Evolutionary conservation across 2,113 vertebrate species (phyloP), one percentile per base, ranked within the genome.

Genomic region (Ellobius talpinus): DNA sequence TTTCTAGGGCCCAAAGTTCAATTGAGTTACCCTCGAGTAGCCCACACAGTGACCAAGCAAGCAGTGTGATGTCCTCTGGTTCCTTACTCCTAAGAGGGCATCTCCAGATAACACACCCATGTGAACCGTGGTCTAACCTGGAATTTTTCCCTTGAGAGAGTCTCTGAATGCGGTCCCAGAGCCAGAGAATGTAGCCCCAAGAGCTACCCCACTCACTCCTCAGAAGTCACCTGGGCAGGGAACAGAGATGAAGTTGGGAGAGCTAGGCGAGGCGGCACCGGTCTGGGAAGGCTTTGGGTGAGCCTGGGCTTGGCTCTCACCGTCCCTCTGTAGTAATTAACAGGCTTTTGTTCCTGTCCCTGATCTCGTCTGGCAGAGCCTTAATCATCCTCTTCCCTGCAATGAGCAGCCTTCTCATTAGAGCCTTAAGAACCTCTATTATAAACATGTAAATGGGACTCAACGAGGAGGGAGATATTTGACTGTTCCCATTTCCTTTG

Each of bases 351-450:
- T 98, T 97, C 89, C 7, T 7, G 94, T 97, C 95, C 96, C 98
- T 97, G 97, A 97, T 98, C 98, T 93, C 17, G 4, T 93, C 98
- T 77, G 96, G 91, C 97, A 95, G 97, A 94, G 97, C 98, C 97
- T 98, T 98, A 98, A 98, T 99, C 98, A 97, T 96, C 97, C 58
- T 97, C 98, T 96, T 97, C 93, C 94, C 98, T 95, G 98, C 98
- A 97, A 98, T 97, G 98, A 98, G 97, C 98, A 98, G 98, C 98
- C 98, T 99, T 97, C 98, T 98, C 98, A 98, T 98, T 98, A 98
- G 98, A 96, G 98, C 96, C 98, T 98, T 98, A 97, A 98, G 98
- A 98, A 96, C 97, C 97, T 98, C 98, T 98, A 98, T 99, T 98
- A 98, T 98, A 97, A 98, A 98, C 98, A 98, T 98, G 98, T 98